Conservation (phyloP, 2,888 invertebrate genomes). For the Patella caerulea region DNA sequence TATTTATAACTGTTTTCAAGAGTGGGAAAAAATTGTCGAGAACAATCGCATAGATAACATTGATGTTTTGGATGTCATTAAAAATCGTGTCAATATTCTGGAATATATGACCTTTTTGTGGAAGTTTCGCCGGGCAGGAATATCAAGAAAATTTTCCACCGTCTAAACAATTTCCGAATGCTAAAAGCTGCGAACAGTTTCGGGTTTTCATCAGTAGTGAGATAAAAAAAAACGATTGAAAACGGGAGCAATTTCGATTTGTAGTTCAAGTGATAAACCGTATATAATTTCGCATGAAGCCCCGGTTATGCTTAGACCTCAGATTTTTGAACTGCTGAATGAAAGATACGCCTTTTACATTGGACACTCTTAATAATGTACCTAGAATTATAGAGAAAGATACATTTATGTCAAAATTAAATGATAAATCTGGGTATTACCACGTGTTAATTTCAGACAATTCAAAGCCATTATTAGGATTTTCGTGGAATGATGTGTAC, state of each 20-base stretch:
- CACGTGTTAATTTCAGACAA: too few species aligned
- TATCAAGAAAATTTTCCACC: background rate
- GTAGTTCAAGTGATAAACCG: background rate
- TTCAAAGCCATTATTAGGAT: too few species aligned
- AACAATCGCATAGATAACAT: too few species aligned
- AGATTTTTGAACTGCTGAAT: background rate
- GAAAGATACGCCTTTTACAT: too few species aligned
- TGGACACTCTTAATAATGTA: too few species aligned
- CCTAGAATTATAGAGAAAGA: too few species aligned
- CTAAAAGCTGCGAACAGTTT: background rate
- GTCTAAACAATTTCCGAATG: background rate
- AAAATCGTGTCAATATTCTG: background rate
- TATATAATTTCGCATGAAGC: background rate
- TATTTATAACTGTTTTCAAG: too few species aligned
- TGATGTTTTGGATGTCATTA: too few species aligned
- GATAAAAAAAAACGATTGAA: background rate
- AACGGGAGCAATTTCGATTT: background rate
- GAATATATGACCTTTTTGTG: background rate
- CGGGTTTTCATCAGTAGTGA: background rate
- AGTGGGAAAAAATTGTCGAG: too few species aligned
- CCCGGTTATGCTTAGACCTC: background rate
- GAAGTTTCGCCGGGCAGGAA: background rate
- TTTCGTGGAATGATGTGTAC: too few species aligned
- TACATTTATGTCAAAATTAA: too few species aligned
- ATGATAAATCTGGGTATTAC: too few species aligned